These are phyloP conservation scores for Leptocoma aspasia DNA, from an alignment of 2,113 vertebrate genomes.

Conservation along the genomic window DNA sequence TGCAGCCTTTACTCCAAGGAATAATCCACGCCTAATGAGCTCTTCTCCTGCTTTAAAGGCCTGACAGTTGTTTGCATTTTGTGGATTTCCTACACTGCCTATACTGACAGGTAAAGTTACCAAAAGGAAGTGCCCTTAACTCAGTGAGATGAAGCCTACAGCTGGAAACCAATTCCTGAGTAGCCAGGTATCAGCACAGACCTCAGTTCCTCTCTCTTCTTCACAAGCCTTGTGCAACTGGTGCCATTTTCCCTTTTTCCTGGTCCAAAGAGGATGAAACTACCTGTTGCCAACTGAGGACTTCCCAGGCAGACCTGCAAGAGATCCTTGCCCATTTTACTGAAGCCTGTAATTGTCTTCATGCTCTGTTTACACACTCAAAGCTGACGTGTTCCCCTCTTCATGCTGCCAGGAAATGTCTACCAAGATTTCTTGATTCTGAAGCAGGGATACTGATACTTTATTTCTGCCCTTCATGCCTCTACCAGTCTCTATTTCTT, in stretches of 20 bases:
- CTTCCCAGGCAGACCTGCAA: neutral
- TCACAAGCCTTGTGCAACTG: neutral
- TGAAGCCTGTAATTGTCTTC: neutral
- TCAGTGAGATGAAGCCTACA: neutral
- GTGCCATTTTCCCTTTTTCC: neutral
- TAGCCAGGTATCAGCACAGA: neutral
- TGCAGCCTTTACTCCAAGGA: constrained; percentile 21
- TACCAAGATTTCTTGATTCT: neutral
- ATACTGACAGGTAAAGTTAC: neutral
- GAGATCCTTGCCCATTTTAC: neutral
- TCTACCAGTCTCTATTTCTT: neutral
- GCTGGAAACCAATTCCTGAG: neutral
- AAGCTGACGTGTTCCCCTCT: neutral
- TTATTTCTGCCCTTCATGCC: neutral
- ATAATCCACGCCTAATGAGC: neutral
- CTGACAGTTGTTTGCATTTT: neutral
- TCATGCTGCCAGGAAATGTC: neutral
- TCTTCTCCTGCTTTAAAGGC: neutral
- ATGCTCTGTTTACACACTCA: neutral
- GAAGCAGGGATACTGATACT: neutral
- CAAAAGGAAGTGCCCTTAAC: neutral
- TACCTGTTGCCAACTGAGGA: neutral
- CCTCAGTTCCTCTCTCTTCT: neutral
- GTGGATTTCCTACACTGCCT: neutral
- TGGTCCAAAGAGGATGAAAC: neutral